Base-by-base conservation (phyloP, 2,797 vertebrate genomes). In the Denticeps clupeoides region DNA sequence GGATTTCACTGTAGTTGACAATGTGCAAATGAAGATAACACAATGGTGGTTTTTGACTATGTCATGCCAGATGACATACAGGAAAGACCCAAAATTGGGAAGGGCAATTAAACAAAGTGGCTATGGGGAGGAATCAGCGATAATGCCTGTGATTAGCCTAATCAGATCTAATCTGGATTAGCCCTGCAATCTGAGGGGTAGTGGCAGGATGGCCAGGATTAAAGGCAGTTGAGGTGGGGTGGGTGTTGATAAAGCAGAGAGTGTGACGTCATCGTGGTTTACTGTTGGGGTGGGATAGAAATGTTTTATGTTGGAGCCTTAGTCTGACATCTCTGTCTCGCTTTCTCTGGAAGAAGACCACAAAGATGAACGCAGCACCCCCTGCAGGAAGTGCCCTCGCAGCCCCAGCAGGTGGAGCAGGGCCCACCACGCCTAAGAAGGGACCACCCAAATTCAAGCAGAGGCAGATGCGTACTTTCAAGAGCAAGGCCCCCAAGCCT, bases 361-460 rank as follows among this genome's bases (percentile, higher is more conserved):
- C 56, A 67, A 53, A 62, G 52, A 85, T 85, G 84, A 86, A 82
- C 64, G 22, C 60, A 40, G 58, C 19, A n/a, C 69, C 57, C 51
- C 81, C 74, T 8, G 82, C 82, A 69, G 80, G 78, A 66, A 84
- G 81, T 5, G 82, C 77, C 38, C 80, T 87, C 57, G 55, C 82
- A 22, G 50, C 76, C 0, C 55, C 63, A 2, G 60, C 45, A 2
- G 0, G 49, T 6, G 25, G 25, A 3, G 23, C 38, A 0, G 82
- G 79, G n/a, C 81, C 82, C 47, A 81, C 82, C 38, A 87, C 84
- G 7, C 84, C 84, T 12, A 85, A 85, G 68, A 86, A 83, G 60
- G 84, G 84, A 1, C 84, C 84, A 5, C 82, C 82, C 55, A 86
- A 87, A 45, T 87, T 87, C 74, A 86, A 87, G 68, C 83, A 86